Percentiles rank a stretch among this genome's conserved stretches.
Conservation (phyloP, 2,797 vertebrate genomes). For the Acomys russatus region DNA sequence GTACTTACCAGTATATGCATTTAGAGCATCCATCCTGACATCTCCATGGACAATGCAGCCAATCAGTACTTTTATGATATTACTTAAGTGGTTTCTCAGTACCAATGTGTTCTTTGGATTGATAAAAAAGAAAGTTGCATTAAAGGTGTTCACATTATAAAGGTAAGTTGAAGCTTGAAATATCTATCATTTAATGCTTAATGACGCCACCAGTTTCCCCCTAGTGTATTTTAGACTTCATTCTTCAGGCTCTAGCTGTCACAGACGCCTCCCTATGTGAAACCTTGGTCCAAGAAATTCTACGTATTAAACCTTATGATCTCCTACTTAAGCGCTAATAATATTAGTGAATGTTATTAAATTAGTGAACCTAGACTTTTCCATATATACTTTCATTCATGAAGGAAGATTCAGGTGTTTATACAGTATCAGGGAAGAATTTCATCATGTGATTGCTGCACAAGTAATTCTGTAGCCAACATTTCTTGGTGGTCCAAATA, state of each 20-base stretch:
- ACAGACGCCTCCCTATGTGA: conserved; percentile 32
- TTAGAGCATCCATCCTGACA: conserved; percentile 70
- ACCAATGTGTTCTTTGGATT: conserved; percentile 57
- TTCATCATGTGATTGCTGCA: conserved; percentile 11
- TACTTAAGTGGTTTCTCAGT: conserved; percentile 79
- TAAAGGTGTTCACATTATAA: neutral
- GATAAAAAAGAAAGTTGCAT: conserved; percentile 80
- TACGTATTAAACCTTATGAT: conserved; percentile 48
- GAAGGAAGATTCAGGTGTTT: conserved; percentile 38
- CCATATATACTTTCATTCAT: conserved; percentile 3
- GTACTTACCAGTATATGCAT: conserved; percentile 64
- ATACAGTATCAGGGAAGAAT: neutral
- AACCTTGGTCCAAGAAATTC: neutral
- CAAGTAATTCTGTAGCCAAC: conserved; percentile 43
- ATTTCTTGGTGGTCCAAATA: conserved; percentile 75
- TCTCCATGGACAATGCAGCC: conserved; percentile 76
- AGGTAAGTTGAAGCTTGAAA: conserved; percentile 47
- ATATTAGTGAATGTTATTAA: conserved; percentile 57
- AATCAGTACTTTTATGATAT: conserved; percentile 81
- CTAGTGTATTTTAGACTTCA: conserved; percentile 1
- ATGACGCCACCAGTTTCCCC: conserved; percentile 51
- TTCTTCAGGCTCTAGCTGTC: conserved; percentile 47
- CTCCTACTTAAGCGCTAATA: conserved; percentile 33
- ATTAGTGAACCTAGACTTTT: conserved; percentile 40
- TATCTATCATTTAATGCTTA: conserved; percentile 60